Conservation (phyloP, 2,113 vertebrate species). For the Dicentrarchus labrax region DNA sequence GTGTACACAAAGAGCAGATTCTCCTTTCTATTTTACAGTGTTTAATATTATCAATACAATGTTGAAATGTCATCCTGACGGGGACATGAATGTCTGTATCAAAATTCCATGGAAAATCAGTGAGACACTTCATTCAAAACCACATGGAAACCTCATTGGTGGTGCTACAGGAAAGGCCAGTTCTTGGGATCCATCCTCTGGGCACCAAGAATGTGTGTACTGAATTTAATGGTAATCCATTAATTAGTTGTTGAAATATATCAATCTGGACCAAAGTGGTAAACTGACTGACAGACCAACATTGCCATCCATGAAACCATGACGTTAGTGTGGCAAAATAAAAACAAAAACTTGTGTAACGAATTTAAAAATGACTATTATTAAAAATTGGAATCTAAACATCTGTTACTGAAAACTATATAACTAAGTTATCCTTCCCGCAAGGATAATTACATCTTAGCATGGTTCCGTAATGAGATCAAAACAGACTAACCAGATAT, state of each 20-base stretch:
- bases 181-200: background rate
- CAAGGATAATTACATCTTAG: constrained; percentile 6
- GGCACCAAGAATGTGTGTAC: background rate
- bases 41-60: background rate
- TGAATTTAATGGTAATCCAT: background rate
- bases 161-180: too few relatives aligned
- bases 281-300: background rate
- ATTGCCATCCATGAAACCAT: background rate
- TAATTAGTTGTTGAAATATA: background rate
- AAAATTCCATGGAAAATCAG: background rate
- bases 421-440: background rate
- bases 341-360: background rate
- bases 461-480: constrained; percentile 13
- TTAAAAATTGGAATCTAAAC: background rate
- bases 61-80: background rate
- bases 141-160: background rate
- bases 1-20: background rate
- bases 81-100: background rate
- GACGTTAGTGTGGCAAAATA: background rate
- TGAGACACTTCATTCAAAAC: background rate
- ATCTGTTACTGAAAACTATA: background rate
- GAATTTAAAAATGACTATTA: background rate
- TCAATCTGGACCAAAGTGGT: background rate
- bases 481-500: background rate
- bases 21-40: background rate